Percentiles rank a stretch among this genome's conserved stretches.
These are phyloP conservation scores for Homarus gammarus DNA, from an alignment of 2,888 invertebrate species.

Conservation along the genomic window DNA sequence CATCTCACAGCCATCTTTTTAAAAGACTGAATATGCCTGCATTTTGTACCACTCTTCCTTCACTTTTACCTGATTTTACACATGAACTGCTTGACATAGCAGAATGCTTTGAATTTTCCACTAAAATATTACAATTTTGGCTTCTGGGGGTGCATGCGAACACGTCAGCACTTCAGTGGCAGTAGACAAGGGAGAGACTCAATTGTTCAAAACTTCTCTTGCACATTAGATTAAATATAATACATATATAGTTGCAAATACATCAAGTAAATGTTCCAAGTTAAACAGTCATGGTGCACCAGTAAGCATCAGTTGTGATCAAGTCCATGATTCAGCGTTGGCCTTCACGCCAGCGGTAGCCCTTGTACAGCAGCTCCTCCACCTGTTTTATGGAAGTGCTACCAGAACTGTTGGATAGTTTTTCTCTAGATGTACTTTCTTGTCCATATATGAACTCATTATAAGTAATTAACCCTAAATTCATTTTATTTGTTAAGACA, in stretches of 20 bases:
- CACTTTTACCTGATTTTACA: constrained; percentile 59
- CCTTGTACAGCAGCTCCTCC: too few relatives aligned
- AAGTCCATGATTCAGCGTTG: too few relatives aligned
- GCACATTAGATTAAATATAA: too few relatives aligned
- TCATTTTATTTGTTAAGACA: too few relatives aligned
- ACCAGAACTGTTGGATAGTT: background rate
- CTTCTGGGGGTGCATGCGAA: constrained; percentile 69
- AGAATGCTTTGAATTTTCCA: constrained; percentile 69
- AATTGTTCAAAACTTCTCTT: too few relatives aligned
- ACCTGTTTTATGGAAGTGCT: background rate
- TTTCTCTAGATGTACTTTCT: background rate
- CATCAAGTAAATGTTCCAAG: too few relatives aligned
- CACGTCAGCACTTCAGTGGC: constrained; percentile 63
- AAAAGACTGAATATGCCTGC: constrained; percentile 52
- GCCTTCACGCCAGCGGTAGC: too few relatives aligned
- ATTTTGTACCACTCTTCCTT: constrained; percentile 65
- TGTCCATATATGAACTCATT: too few relatives aligned
- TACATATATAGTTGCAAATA: too few relatives aligned
- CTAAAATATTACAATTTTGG: constrained; percentile 67
- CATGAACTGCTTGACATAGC: constrained; percentile 67
- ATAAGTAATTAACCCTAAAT: background rate
- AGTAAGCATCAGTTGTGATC: too few relatives aligned
- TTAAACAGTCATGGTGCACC: too few relatives aligned
- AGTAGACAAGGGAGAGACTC: constrained; percentile 44
- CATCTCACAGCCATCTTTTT: constrained; percentile 37